Base-by-base conservation (phyloP, 2,888 invertebrate species). In the Calameuta filiformis region DNA sequence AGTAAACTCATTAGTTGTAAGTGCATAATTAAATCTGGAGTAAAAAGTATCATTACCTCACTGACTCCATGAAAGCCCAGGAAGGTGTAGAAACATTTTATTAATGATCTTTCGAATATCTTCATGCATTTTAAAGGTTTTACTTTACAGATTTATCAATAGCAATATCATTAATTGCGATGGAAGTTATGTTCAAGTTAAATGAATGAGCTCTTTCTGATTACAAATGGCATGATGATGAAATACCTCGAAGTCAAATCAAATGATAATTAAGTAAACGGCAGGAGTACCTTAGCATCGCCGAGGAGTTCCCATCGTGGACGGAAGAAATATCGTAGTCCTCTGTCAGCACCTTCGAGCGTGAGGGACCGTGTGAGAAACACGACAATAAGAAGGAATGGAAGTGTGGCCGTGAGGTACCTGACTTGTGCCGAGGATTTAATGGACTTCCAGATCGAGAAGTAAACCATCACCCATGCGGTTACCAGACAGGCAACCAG, bases 371-470 rank as follows among this genome's bases (percentile, higher is more conserved):
- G 95, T 37, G 96, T 95, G 87, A 98, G 94, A 89, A 98, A 95
- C 73, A 97, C 96, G 85, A 97, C 93, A 86, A 98, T 96, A 82
- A 98, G 94, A 76, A 98, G 91, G 91, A 98, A 98, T 6, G 98
- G 98, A 84, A 98, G 94, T 31, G 98, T 98, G 71, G 98, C 98
- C 37, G 98, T 98, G 89, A 98, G 96, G 92, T 98, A 98, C 84
- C 98, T 95, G 77, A 98, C 95, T 94, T 95, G 91, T 68, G 97
- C 97, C 75, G 98, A 98, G n/a, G 98, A 97, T 91, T 97, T 97
- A 80, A 98, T 97, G 82, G 98, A 98, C 92, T 98, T 98, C 97
- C 98, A 98, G 76, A 98, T 95, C 84, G 98, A 97, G 92, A 98
- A 97, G 92, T 98, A 99, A 77, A 98, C 97, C 87, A 98, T 93